Evolutionary conservation across 92 coral and sea anemone genomes (phyloP), one percentile per base, ranked within the genome.

Genomic region (Phenganax stokvisi): DNA sequence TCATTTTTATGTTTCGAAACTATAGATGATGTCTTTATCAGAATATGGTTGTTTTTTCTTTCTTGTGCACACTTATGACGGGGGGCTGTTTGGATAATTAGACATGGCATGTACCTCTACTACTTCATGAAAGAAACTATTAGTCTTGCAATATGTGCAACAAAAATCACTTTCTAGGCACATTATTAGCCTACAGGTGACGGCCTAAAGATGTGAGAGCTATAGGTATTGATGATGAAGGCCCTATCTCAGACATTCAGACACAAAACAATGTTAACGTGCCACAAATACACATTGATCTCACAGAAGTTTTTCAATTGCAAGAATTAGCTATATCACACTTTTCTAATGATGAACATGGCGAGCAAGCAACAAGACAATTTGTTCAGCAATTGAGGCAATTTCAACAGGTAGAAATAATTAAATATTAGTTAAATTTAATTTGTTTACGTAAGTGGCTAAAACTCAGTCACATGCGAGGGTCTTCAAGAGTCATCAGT

Each of bases 171-270:
- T 59, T 59, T 59, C 65, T 59, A 59, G 65, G 65, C 65, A 59
- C 25, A 13, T 59, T 59, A 1, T 59, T 6, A 59, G 65, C 65
- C 65, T 25, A 13, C 65, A 59, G 65, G 65, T 59, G 65, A 59
- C 65, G 25, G 65, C 65, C 65, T 59, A 25, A 64, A 10, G 29
- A 20, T 64, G 30, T 51, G 58, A 54, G 31, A 73, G 54, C n/a
- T 10, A 16, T 55, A 13, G 78, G 78, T 7, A 13, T 73, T 73
- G 78, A 73, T 73, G 78, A 73, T 73, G 78, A 73, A 25, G 61
- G 78, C n/a, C 78, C 78, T 51, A 31, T 54, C 57, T 31, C 78
- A n/a, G 78, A 73, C 62, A 73, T 73, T 52, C 78, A 73, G 59
- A 73, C 78, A 52, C 78, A 15, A 56, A 73, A 73, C 27, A 73